These are phyloP conservation scores for Stomatorhinus walkeri DNA, from an alignment of 2,797 vertebrate species.

Conservation along the genomic window DNA sequence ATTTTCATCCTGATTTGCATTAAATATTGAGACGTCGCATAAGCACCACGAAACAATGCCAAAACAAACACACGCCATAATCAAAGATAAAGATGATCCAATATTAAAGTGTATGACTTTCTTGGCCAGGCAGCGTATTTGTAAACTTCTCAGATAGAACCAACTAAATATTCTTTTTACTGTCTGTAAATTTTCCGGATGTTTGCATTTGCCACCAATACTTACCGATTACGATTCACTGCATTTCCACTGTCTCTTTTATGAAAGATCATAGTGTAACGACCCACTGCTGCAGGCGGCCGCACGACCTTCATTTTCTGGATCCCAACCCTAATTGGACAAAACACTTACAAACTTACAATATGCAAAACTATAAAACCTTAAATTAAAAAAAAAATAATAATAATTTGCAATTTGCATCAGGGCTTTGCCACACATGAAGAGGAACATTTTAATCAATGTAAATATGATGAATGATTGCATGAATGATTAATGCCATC, in stretches of 20 bases:
- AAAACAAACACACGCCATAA: background rate
- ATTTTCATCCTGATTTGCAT: no score
- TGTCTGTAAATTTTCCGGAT: background rate
- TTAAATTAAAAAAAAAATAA: background rate
- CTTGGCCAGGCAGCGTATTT: background rate
- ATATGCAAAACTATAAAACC: background rate
- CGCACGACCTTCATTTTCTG: conserved; percentile 80
- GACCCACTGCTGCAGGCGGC: conserved; percentile 68
- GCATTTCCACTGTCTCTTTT: conserved; percentile 83
- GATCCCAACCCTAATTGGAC: conserved; percentile 68
- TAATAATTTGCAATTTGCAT: background rate
- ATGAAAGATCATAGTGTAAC: conserved; percentile 96
- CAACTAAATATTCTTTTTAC: background rate
- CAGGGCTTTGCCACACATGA: background rate
- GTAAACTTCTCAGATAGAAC: background rate
- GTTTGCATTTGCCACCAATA: background rate
- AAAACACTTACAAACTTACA: background rate
- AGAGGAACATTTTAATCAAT: background rate
- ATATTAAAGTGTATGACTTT: background rate
- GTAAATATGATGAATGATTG: background rate
- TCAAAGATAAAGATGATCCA: background rate
- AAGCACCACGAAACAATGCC: background rate
- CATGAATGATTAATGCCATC: background rate
- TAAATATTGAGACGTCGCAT: background rate
- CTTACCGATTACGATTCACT: conserved; percentile 77